phyloP scores from a whole-genome alignment of 2,888 invertebrate species.

The Altica lythri region DNA sequence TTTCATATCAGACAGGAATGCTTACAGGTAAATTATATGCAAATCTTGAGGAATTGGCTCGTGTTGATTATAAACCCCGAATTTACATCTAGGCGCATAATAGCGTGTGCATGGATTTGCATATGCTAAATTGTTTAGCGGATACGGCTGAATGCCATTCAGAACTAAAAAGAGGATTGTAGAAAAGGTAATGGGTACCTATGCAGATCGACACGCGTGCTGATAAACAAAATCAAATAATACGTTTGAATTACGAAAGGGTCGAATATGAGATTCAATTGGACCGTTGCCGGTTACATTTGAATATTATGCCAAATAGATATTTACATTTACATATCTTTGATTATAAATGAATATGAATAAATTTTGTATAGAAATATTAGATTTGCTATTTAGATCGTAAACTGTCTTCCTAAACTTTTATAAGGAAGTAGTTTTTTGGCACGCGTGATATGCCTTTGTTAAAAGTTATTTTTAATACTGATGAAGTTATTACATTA shows the following conservation, averaged over 20 bases:
- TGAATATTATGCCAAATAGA: no score
- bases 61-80: slow-evolving; percentile 11
- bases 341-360: not conserved
- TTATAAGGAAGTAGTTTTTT: no score
- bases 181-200: not conserved
- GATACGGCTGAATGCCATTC: not conserved
- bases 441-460: no score
- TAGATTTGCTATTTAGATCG: no score
- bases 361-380: no score
- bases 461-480: no score
- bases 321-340: no score
- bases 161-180: not conserved
- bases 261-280: no score
- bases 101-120: slow-evolving; percentile 20
- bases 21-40: slow-evolving; percentile 48
- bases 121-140: slow-evolving; percentile 13
- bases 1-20: slow-evolving; percentile 48
- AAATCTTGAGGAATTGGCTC: slow-evolving; percentile 14
- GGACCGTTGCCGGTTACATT: no score
- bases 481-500: no score
- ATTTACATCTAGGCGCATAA: slow-evolving; percentile 12
- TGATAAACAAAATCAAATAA: not conserved
- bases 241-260: no score
- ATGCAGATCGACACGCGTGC: not conserved
- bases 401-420: no score